Conservation (phyloP, 2,797 vertebrate genomes). For the Coregonus suidteri region DNA sequence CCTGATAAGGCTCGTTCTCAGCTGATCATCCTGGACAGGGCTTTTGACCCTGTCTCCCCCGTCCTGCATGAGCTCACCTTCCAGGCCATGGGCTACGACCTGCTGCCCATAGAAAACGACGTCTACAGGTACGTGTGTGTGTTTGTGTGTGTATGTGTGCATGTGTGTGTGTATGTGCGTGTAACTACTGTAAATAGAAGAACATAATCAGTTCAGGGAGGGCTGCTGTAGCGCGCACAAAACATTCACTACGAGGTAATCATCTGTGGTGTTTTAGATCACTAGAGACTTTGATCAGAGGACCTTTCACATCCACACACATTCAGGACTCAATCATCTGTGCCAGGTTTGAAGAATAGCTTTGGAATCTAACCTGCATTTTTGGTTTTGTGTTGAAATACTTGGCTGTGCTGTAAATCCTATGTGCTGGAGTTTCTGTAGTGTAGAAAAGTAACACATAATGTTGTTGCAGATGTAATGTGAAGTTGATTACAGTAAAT, state of each 20-base stretch:
- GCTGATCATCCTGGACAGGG: conserved; percentile 96
- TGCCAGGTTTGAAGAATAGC: background rate
- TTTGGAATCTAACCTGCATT: background rate
- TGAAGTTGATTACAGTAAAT: background rate
- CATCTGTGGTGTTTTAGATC: background rate
- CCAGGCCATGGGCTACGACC: conserved; percentile 98
- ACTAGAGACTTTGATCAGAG: background rate
- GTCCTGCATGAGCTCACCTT: conserved; percentile 96
- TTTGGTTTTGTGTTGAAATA: background rate
- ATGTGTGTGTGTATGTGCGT: too few relatives aligned
- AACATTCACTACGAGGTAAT: background rate
- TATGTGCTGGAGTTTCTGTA: background rate
- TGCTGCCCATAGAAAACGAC: conserved; percentile 97
- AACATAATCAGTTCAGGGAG: background rate
- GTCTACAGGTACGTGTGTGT: conserved; percentile 89
- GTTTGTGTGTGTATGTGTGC: background rate
- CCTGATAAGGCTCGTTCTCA: conserved; percentile 98
- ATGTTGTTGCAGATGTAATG: background rate
- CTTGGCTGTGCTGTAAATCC: background rate
- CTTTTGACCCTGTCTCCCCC: conserved; percentile 92
- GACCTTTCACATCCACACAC: background rate
- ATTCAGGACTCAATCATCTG: background rate
- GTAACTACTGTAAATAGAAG: background rate
- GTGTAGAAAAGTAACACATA: background rate
- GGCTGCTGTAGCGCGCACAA: background rate